Conservation (phyloP, 2,113 vertebrate species). For the Tachysurus fulvidraco region DNA sequence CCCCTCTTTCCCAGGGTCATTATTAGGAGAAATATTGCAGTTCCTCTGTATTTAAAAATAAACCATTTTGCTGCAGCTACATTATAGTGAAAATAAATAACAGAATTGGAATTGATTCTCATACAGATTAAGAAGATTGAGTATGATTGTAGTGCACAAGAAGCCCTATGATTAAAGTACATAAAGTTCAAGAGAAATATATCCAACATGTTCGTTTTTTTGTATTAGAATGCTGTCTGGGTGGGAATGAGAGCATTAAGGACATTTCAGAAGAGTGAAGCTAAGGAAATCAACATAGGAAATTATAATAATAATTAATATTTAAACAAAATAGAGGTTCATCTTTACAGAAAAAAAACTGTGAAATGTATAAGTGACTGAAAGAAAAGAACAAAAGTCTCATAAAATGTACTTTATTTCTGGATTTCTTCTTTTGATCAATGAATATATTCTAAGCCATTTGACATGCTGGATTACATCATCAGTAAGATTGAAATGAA, state of each 20-base stretch:
- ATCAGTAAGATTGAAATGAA: background rate
- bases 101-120: constrained; percentile 13
- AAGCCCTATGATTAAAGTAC: background rate
- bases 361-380: background rate
- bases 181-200: background rate
- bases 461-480: background rate
- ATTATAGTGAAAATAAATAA: constrained; percentile 11
- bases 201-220: background rate
- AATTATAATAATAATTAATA: background rate
- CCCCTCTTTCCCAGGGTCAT: background rate
- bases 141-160: background rate
- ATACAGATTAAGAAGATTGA: constrained; percentile 16
- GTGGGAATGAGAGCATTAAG: background rate
- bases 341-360: background rate
- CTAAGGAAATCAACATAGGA: background rate
- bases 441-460: background rate
- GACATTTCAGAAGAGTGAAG: too few species aligned
- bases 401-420: background rate
- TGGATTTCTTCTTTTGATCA: background rate
- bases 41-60: background rate
- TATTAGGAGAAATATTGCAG: background rate
- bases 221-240: background rate
- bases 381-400: background rate
- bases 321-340: background rate
- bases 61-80: background rate